Conservation (phyloP, 2,888 invertebrate species). For the Rapana venosa region DNA sequence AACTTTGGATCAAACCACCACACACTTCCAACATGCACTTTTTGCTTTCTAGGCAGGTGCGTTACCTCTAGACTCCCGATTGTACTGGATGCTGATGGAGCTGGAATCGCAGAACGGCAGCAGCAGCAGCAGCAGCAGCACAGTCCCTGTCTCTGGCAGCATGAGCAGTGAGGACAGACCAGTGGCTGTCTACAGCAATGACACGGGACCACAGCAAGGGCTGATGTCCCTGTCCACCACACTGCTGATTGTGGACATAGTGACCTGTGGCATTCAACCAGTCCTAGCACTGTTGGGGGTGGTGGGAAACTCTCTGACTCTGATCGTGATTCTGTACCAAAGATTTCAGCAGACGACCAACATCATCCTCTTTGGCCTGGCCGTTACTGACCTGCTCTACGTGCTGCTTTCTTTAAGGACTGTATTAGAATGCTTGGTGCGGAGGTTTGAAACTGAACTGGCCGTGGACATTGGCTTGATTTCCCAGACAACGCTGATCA, state of each 20-base stretch:
- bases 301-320: background rate
- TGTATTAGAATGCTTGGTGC: background rate
- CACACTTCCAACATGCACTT: too few species aligned
- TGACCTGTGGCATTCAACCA: background rate
- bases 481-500: background rate
- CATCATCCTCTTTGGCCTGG: constrained; percentile 4
- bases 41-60: too few species aligned
- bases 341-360: background rate
- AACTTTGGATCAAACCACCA: too few species aligned
- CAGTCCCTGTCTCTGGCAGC: too few species aligned
- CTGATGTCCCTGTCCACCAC: background rate
- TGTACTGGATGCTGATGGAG: too few species aligned
- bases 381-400: background rate
- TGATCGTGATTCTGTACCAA: background rate
- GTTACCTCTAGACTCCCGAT: too few species aligned
- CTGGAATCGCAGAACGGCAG: too few species aligned
- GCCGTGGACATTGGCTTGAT: background rate
- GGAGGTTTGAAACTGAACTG: background rate
- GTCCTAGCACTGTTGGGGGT: background rate
- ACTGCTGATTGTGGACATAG: background rate
- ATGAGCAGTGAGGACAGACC: too few species aligned
- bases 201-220: background rate
- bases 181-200: too few species aligned
- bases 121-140: too few species aligned
- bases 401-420: background rate